Evolutionary conservation across 2,888 invertebrate genomes (phyloP), one percentile per base, ranked within the genome.

Genomic region (Sarcophaga rosellei): DNA sequence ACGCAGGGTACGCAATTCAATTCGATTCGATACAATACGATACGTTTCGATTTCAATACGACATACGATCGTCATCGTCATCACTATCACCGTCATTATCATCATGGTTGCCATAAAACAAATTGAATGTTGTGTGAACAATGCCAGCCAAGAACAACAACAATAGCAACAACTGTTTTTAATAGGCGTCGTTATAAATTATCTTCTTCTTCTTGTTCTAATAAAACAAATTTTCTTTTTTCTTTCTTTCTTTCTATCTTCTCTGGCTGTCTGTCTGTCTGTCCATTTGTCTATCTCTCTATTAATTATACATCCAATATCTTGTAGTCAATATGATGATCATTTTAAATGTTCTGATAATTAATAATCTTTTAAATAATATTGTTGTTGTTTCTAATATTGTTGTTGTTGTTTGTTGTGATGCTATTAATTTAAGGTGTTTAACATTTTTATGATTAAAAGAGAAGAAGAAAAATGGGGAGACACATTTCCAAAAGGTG

Each of bases 61-160:
- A 53, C 1, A 53, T 53, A 53, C 77, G 66, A 66, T 66, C 53
- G 65, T 21, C 44, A 72, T 72, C 66, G 65, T 53, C 74, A 63
- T 21, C 8, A n/a, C n/a, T n/a, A n/a, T n/a, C n/a, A n/a, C 68
- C 63, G 57, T 35, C 69, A 35, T 69, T 5, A 74, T 44, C 15
- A 57, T 15, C 63, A 74, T 61, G 15, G 53, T 75, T 25, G 70
- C 70, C 65, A 77, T 74, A 81, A 76, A 86, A 79, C 82, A 72
- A 78, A 79, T 82, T 53, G 47, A 83, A 80, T 75, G 77, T 74
- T 81, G 74, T 78, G 81, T 79, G 85, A 87, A 81, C 76, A 65
- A 73, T 53, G 70, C 53, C 15, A 53, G 15, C 47, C 76, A 65
- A 73, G 35, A 79, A 4, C 53, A 53, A 17, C 15, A 53, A 53